Evolutionary conservation across 2,888 invertebrate species (phyloP), one percentile per base, ranked within the genome.

Genomic region (Coleophora flavipennella): DNA sequence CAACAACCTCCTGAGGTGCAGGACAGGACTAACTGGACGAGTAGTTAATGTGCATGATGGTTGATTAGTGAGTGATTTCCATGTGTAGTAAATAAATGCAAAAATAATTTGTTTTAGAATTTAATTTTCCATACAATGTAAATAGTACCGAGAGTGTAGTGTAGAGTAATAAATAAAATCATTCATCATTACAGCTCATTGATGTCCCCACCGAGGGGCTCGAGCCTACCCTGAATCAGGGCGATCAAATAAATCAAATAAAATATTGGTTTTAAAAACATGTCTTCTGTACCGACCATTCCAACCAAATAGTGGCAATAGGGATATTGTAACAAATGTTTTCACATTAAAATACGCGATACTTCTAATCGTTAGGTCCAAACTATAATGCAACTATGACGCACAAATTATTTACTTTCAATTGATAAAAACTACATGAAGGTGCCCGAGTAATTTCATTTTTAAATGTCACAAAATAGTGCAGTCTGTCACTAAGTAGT

Each of bases 21-120:
- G n/a, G n/a, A n/a, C 78, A 74, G 79, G 78, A 80, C 78, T 70
- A 69, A 69, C 51, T 48, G 44, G 50, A 51, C 50, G 52, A 55
- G 55, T 66, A 67, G 59, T 61, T 51, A 48, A 60, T 45, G 55
- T 29, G 29, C 10, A 55, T 65, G 61, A 68, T 47, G 40, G 39
- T 50, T 50, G 13, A 34, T 33, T 49, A 45, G 46, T 51, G 42
- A 41, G 41, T 43, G 47, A 49, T 48, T 49, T 6, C 45, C 42
- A 48, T 40, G 35, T 28, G 34, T 45, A 40, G 43, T 43, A 47
- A 31, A 32, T 46, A 43, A 42, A 43, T 38, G 39, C 37, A 32
- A 38, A n/a, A 43, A 36, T 33, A 9, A 25, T 52, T 41, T 51
- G 44, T 59, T 56, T 60, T 60, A 60, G 61, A 52, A 66, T 67